Evolutionary conservation across 2,113 vertebrate species (phyloP), one percentile per base, ranked within the genome.

Genomic region (Elephantulus edwardii): DNA sequence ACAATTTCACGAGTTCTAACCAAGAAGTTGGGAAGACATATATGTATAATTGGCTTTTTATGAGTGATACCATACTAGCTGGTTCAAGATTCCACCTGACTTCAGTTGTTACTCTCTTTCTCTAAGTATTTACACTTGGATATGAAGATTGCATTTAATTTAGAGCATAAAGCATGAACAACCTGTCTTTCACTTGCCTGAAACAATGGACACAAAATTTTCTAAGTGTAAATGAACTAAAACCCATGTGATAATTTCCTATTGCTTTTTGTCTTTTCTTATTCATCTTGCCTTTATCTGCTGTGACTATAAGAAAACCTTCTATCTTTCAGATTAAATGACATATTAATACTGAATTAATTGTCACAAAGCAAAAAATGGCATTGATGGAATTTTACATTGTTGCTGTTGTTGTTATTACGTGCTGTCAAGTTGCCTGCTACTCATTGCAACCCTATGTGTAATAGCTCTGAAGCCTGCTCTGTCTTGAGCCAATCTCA

Each of bases 91-190:
- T 46, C 35, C 1, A 35, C 42, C 4, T 20, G 35, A 19, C 38
- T 22, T 28, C 26, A 26, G 66, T 26, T 52, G 35, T n/a, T n/a
- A n/a, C n/a, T n/a, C n/a, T n/a, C n/a, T n/a, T n/a, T n/a, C 66
- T 62, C 40, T 16, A 0, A 12, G 14, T 20, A 33, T 2, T n/a
- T 19, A 13, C 26, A 3, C 8, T 4, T 22, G 58, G 38, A 2
- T 30, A 1, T 0, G n/a, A 66, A 1, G 40, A n/a, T 1, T 35
- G 1, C 17, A 16, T 35, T 74, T 74, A 28, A 50, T 11, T 64
- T 48, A 30, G 38, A 46, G 10, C 71, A 35, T 7, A 38, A 62
- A 72, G 8, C 4, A 40, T 4, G n/a, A n/a, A n/a, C n/a, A n/a
- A n/a, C n/a, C n/a, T n/a, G n/a, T n/a, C n/a, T n/a, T n/a, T n/a